Conservation (phyloP, 2,113 vertebrate species). For the Tupaia chinensis region DNA sequence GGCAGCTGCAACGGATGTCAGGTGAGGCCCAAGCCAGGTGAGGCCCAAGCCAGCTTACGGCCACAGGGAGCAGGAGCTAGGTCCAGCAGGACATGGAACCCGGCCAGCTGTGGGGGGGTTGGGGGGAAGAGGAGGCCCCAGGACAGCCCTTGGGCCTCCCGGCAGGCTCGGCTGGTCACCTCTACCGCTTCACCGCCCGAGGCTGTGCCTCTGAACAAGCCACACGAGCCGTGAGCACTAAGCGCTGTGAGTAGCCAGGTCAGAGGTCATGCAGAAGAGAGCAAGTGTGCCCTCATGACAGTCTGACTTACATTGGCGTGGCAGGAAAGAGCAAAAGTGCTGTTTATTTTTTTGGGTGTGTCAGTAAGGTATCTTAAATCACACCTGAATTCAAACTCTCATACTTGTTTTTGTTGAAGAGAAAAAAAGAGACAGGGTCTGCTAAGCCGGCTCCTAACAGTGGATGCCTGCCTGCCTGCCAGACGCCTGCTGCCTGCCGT, state of each 20-base stretch:
- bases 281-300: not conserved
- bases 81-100: not conserved
- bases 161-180: too few species aligned
- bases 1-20: not conserved
- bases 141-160: not conserved
- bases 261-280: not conserved
- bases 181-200: too few species aligned
- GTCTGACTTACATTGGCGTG: not conserved
- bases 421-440: not conserved
- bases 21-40: too few species aligned
- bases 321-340: not conserved
- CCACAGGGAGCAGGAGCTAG: not conserved
- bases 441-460: not conserved
- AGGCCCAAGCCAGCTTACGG: too few species aligned
- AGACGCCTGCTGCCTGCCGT: not conserved
- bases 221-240: not conserved
- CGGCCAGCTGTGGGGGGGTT: not conserved
- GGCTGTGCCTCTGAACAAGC: not conserved
- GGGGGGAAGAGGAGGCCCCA: not conserved
- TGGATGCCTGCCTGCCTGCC: not conserved
- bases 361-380: not conserved
- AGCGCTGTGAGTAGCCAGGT: not conserved
- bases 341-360: not conserved
- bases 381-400: constrained; percentile 10
- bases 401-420: not conserved